Base-by-base conservation (phyloP, 2,797 vertebrate genomes). In the Spizella passerina region DNA sequence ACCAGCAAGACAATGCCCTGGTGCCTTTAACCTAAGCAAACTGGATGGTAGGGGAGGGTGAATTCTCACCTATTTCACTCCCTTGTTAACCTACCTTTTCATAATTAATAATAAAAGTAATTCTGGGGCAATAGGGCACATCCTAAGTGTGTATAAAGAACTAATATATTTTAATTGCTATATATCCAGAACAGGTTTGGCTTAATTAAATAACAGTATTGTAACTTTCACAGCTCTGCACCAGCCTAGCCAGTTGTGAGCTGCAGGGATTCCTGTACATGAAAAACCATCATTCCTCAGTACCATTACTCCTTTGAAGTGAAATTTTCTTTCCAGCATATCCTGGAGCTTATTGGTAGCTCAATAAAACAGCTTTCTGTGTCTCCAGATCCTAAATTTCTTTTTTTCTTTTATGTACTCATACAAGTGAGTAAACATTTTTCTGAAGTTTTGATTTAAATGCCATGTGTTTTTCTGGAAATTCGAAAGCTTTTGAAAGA, bases 361-460 rank as follows among this genome's bases (percentile, higher is more conserved):
- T 52, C 34, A 68, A 23, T 71, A 43, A 80, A 68, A 36, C 23
- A 79, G 9, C 6, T 56, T 0, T 0, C 3, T 46, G 0, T 26
- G 9, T 73, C 20, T 70, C 22, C 72, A 81, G 10, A 41, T 6
- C 4, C 38, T 39, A 50, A 18, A 69, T 30, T n/a, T 41, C 0
- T 39, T 79, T 34, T 50, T 41, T 55, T 21, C 12, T 43, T 70
- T 57, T 52, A 44, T 76, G 38, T 36, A 46, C 1, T 72, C 53
- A 29, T 60, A 34, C 7, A 72, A 50, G 20, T 22, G 65, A 55
- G 16, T 21, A n/a, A 55, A 82, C 22, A 0, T 78, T 78, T 53
- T 27, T 14, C n/a, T 47, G 7, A 34, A 1, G 27, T 79, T 61
- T 84, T 88, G 2, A 19, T 82, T 92, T 63, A 60, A 82, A 64